These are phyloP conservation scores for Eudasyphora cyanicolor DNA, from an alignment of 2,888 invertebrate species.

Conservation along the genomic window DNA sequence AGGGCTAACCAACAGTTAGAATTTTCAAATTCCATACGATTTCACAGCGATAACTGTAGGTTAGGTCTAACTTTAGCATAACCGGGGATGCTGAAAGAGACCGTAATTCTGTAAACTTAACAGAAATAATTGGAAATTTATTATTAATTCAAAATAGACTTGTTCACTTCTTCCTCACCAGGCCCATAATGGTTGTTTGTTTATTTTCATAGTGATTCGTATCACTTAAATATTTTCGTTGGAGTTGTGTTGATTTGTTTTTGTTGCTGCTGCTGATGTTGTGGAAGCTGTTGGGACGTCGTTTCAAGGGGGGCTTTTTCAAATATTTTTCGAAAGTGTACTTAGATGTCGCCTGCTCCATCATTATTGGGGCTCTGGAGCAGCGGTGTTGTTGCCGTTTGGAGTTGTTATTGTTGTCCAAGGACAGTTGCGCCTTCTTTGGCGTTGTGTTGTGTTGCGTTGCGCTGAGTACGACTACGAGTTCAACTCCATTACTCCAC, in stretches of 20 bases:
- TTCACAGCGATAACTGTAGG: no score
- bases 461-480: no score
- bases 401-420: no score
- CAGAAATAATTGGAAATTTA: no score
- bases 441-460: no score
- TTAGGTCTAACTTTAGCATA: no score
- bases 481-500: slow-evolving; percentile 1
- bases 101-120: no score
- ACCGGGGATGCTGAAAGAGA: no score
- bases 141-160: no score
- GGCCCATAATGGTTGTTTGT: slow-evolving; percentile 23
- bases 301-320: neutral
- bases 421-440: neutral
- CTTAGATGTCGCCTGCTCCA: slow-evolving; percentile 46
- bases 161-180: neutral
- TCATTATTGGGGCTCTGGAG: slow-evolving; percentile 42
- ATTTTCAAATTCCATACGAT: no score
- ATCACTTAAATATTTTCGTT: slow-evolving; percentile 57
- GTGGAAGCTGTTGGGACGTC: slow-evolving; percentile 2
- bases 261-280: no score
- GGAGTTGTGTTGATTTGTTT: slow-evolving; percentile 35
- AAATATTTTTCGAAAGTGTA: slow-evolving; percentile 27
- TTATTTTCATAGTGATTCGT: slow-evolving; percentile 50
- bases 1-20: no score
- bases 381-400: neutral